Evolutionary conservation across 2,113 vertebrate species (phyloP), one percentile per base, ranked within the genome.

Genomic region (Pachyramphus minor): DNA sequence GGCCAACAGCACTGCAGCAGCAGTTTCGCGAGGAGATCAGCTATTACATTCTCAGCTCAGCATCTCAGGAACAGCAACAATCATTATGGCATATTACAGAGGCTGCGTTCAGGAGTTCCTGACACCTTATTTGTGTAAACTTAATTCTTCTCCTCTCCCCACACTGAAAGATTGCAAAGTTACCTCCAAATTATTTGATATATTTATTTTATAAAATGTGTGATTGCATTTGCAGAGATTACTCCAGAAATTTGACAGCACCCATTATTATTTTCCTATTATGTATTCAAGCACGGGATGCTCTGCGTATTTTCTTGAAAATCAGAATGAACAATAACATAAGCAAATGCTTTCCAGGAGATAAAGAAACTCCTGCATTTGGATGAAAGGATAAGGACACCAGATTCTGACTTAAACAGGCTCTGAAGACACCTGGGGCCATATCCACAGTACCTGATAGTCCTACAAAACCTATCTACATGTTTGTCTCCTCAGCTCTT

Each of bases 121-220:
- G 66, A 78, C 52, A 55, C 44, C 25, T n/a, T 82, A 37, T 60
- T 85, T 85, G 37, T 64, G 58, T 55, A 85, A 84, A 79, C 59
- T 69, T 73, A 44, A 92, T 80, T 89, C 62, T 92, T 67, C 49
- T 58, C 56, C 37, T 91, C 45, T 87, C 19, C 25, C 39, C 9
- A 2, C 31, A 28, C n/a, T 2, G 1, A 64, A 85, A 90, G 62
- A 69, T 30, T 79, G 49, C 25, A 19, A 69, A 85, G 37, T 89
- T 87, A 89, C 27, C 74, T 71, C 78, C 19, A 18, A 87, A 94
- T 89, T 84, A 84, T 64, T 82, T 82, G 90, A 95, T 93, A 84
- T 47, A 27, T 28, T 44, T 87, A 5, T 94, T 94, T 84, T 84
- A 77, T 91, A 78, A 95, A 93, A 66, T 12, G 9, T 41, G 21